Percentiles rank a stretch among this genome's conserved stretches.
Evolutionary conservation across 1,140 invertebrate genomes (phyloP).

Genomic region (Drosophila lacertosa): DNA sequence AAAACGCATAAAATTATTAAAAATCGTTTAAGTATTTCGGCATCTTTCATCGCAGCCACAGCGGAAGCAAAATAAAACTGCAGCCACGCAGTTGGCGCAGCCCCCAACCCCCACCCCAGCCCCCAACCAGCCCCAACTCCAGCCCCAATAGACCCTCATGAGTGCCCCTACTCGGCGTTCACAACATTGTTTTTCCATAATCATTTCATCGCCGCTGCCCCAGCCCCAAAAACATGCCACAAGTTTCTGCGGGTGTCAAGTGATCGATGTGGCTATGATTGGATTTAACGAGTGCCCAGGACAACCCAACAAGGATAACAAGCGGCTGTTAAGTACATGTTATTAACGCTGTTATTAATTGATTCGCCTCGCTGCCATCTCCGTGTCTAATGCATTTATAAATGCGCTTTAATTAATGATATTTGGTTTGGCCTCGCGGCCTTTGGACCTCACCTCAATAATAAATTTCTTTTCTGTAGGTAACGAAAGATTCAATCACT

Average conservation of each 20-base stretch:
- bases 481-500: neutral
- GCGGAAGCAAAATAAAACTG: constrained; percentile 74
- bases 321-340: constrained; percentile 58
- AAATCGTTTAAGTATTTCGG: constrained; percentile 83
- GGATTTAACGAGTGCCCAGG: neutral
- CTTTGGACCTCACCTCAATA: neutral
- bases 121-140: neutral
- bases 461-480: neutral
- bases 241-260: constrained; percentile 71
- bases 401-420: constrained; percentile 62
- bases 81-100: constrained; percentile 27
- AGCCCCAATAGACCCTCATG: constrained; percentile 9
- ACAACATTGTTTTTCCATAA: constrained; percentile 78
- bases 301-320: neutral
- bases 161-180: constrained; percentile 2
- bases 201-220: constrained; percentile 62
- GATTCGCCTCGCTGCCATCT: constrained; percentile 22
- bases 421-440: constrained; percentile 4
- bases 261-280: constrained; percentile 63
- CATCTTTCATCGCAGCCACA: constrained; percentile 81
- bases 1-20: constrained; percentile 82
- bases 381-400: constrained; percentile 64
- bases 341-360: constrained; percentile 63
- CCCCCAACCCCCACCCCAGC: constrained; percentile 9
- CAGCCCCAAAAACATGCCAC: constrained; percentile 9